Evolutionary conservation across 2,113 vertebrate species (phyloP).

Genomic region (Hylia prasina): DNA sequence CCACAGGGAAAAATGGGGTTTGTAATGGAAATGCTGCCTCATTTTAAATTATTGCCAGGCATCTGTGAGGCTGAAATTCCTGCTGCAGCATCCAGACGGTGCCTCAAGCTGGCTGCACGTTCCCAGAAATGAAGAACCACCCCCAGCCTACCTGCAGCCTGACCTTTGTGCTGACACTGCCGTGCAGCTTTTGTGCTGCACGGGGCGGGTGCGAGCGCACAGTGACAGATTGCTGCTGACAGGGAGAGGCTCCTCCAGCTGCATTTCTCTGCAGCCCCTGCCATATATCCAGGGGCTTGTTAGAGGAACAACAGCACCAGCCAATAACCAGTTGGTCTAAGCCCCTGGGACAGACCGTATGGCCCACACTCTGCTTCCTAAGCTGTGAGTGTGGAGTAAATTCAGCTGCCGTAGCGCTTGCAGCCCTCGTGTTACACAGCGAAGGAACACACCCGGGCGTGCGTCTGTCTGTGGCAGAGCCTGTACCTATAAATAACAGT

Average conservation of each 20-base stretch:
- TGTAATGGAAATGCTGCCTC: conserved; percentile 21
- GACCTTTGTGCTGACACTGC: neutral
- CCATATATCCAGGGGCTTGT: conserved; percentile 47
- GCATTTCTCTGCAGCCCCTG: conserved; percentile 48
- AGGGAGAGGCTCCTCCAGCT: conserved; percentile 32
- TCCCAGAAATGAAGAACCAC: neutral
- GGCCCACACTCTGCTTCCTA: conserved; percentile 36
- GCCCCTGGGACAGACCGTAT: conserved; percentile 42
- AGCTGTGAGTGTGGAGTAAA: neutral
- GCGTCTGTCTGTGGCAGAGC: neutral
- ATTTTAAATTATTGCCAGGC: neutral
- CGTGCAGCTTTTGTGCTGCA: conserved; percentile 16
- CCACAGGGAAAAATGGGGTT: neutral
- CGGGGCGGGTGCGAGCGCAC: neutral
- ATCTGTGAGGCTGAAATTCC: conserved; percentile 14
- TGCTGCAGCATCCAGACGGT: conserved; percentile 40
- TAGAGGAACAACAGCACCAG: conserved; percentile 45
- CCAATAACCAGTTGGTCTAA: conserved; percentile 44
- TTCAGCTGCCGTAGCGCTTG: neutral
- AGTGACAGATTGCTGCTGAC: conserved; percentile 57
- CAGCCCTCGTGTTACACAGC: neutral
- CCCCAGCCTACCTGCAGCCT: conserved; percentile 18
- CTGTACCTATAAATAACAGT: conserved; percentile 2
- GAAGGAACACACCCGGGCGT: neutral
- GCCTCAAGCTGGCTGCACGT: neutral